Conservation (phyloP, 2,113 vertebrate genomes). For the Bolborhynchus lineola region DNA sequence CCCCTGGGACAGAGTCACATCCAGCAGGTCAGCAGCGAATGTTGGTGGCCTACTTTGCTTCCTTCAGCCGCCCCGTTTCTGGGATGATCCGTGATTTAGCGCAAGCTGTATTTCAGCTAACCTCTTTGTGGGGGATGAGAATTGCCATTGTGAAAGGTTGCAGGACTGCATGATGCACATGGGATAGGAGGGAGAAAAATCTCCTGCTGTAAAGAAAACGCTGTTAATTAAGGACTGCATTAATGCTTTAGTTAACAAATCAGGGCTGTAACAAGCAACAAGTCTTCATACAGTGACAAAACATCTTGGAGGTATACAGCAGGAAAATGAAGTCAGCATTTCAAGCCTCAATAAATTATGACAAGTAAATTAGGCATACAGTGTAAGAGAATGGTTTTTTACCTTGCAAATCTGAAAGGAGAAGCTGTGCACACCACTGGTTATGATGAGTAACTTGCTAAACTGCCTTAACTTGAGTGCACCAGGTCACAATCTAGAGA, state of each 20-base stretch:
- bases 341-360: not conserved
- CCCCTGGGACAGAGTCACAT: not conserved
- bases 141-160: not conserved
- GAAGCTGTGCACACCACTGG: not conserved
- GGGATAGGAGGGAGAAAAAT: not conserved
- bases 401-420: not conserved
- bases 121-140: not conserved
- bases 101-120: not conserved
- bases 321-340: not conserved
- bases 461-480: not conserved
- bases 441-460: not conserved
- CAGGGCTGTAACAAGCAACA: not conserved
- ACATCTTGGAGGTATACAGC: not conserved
- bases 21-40: not conserved
- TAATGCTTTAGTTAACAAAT: not conserved
- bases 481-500: not conserved
- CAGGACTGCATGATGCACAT: fast-evolving
- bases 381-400: not conserved
- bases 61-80: not conserved
- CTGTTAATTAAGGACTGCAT: not conserved
- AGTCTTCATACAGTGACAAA: not conserved
- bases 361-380: not conserved
- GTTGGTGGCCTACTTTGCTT: not conserved
- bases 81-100: not conserved
- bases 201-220: not conserved